Base-by-base conservation (phyloP, 1,140 invertebrate genomes). In the Drosophila insularis region DNA sequence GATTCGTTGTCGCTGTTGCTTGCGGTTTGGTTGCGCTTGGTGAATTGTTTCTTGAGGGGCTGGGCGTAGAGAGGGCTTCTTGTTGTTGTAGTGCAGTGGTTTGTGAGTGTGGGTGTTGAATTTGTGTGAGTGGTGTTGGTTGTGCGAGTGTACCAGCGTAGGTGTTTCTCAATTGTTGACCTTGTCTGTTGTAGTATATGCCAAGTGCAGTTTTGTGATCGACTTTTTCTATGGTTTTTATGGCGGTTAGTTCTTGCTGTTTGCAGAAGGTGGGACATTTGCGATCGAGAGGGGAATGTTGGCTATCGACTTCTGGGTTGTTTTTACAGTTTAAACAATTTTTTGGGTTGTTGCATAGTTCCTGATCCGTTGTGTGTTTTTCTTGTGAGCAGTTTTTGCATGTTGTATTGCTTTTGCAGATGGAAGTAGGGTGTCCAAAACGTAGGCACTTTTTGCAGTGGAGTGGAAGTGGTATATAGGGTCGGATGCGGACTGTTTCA, bases 171-270 rank as follows among this genome's bases (percentile, higher is more conserved):
- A 21, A 1, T 21, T 21, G 21, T 21, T 61, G 35, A 39, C 35
- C 35, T 17, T 61, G 31, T 61, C 35, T 35, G 23, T 61, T 61
- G 59, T 32, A 40, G 13, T 62, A 46, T 43, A 62, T 62, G 19
- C n/a, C 6, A 6, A 62, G 27, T 17, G 35, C 60, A 23, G 60
- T 62, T 40, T 62, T 62, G 8, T 62, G 60, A n/a, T 62, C 40
- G 13, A 62, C 60, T 46, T 62, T 62, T 62, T 62, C 60, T 35
- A 39, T 46, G 13, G 27, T 64, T 64, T 64, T 64, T 27, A 64
- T 64, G 7, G 63, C 31, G 27, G n/a, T n/a, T n/a, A n/a, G n/a
- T n/a, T n/a, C n/a, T n/a, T n/a, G n/a, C n/a, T n/a, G n/a, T n/a
- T n/a, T n/a, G n/a, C n/a, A n/a, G n/a, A n/a, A n/a, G n/a, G n/a